Percentiles rank a stretch among this genome's conserved stretches.
Evolutionary conservation across 2,797 vertebrate species (phyloP).

Genomic region (Syndactyla subalaris): DNA sequence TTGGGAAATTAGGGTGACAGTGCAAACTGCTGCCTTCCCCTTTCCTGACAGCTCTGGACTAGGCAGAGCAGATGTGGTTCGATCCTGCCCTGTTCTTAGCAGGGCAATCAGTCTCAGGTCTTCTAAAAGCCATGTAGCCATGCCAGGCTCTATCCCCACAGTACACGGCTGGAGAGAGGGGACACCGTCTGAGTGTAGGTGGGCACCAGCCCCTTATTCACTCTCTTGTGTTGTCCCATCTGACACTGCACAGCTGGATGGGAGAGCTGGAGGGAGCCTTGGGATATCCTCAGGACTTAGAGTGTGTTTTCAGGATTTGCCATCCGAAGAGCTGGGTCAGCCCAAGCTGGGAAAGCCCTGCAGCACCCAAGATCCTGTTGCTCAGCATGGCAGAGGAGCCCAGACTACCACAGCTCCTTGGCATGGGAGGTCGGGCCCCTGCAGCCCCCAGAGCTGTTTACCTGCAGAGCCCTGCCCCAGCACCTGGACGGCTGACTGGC

Average conservation of each 20-base stretch:
- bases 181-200: rapidly evolving
- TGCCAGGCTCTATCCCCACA: neutral
- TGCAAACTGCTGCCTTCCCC: rapidly evolving
- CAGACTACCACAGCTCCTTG: neutral
- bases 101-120: neutral
- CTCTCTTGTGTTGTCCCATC: rapidly evolving
- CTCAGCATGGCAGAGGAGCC: neutral
- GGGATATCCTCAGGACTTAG: neutral
- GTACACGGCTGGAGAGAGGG: neutral
- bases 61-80: neutral
- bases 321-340: neutral
- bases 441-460: neutral
- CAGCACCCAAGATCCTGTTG: neutral
- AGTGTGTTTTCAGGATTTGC: neutral
- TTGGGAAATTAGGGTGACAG: neutral
- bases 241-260: rapidly evolving
- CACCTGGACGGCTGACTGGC: neutral
- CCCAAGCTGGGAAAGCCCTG: neutral
- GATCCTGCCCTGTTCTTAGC: neutral
- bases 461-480: neutral
- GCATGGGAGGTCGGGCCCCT: neutral
- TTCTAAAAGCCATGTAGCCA: neutral
- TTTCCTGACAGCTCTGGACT: neutral
- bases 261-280: neutral
- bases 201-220: rapidly evolving